A percentile compares a stretch with the other conserved stretches of the same genome.
Conservation (phyloP, 37 sponge, comb jelly and placozoan genomes). For the Spongia lamella region DNA sequence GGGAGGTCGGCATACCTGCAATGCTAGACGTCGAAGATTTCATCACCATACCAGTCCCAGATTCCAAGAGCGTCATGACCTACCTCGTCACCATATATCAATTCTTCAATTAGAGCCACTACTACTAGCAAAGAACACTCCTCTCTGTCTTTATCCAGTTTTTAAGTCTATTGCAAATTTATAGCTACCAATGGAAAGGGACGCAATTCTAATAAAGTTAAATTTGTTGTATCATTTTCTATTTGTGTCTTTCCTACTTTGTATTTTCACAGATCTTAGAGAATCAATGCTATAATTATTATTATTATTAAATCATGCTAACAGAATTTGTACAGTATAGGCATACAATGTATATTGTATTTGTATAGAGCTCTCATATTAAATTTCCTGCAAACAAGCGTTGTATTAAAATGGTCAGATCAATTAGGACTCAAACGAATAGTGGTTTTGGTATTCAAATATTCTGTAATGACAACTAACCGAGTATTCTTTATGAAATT, state of each 20-base stretch:
- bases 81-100: slow-evolving; percentile 87
- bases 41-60: slow-evolving; percentile 57
- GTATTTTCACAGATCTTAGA: neutral
- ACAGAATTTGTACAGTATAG: no score
- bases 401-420: no score
- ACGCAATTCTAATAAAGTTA: neutral
- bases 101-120: slow-evolving; percentile 56
- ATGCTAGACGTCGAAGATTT: slow-evolving; percentile 85
- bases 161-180: neutral
- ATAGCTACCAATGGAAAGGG: neutral
- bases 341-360: no score
- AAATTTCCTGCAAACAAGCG: no score
- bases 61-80: slow-evolving; percentile 88
- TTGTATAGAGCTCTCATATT: no score
- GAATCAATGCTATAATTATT: no score
- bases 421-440: no score
- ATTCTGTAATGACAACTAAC: no score
- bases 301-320: no score
- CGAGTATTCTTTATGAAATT: no score
- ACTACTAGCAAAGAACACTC: neutral
- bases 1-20: slow-evolving; percentile 71
- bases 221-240: neutral
- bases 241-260: slow-evolving; percentile 1
- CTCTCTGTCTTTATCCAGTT: neutral
- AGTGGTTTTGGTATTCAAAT: no score